Evolutionary conservation across 2,113 vertebrate species (phyloP), one percentile per base, ranked within the genome.

Genomic region (Otis tarda): DNA sequence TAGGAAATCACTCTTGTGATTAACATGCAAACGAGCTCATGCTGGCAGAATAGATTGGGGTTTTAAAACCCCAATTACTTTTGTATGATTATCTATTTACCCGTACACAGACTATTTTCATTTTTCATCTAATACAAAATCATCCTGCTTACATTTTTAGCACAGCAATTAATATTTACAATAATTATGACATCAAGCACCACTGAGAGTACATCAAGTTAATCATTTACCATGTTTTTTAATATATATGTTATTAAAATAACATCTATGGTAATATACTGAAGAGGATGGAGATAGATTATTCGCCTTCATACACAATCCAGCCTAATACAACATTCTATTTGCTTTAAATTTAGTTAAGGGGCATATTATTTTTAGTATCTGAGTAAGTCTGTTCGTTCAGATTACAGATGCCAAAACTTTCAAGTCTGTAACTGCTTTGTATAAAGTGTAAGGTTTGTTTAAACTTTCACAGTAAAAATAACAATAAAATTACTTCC

Each of bases 11-110:
- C 98, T 98, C 98, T 98, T 98, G 98, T 99, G 99, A 99, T 99
- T 99, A 99, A 99, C 99, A 99, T 99, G 99, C 99, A 99, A 99
- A 99, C 99, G 99, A 99, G 99, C 99, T 99, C 99, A 99, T 87
- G 99, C 99, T 99, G 99, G 99, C 99, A 99, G 98, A 99, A 98
- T 99, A 99, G 99, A 99, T 99, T 99, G 99, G 99, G 99, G 99
- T 99, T 99, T 99, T 99, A 99, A 99, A 99, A 99, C 99, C 99
- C 99, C 99, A 99, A 99, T 99, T 99, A 99, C 99, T 99, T 99
- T 99, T 99, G 99, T 99, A 98, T 99, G 99, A 99, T 99, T 99
- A 99, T 99, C 99, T 99, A 99, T 99, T 99, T 99, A 99, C 99
- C 99, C 99, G 99, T 99, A 99, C 99, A 99, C 99, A 99, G 98